A percentile compares a stretch with the other conserved stretches of the same genome.
Evolutionary conservation across 2,888 invertebrate species (phyloP).

Genomic region (Cataglyphis albicans): DNA sequence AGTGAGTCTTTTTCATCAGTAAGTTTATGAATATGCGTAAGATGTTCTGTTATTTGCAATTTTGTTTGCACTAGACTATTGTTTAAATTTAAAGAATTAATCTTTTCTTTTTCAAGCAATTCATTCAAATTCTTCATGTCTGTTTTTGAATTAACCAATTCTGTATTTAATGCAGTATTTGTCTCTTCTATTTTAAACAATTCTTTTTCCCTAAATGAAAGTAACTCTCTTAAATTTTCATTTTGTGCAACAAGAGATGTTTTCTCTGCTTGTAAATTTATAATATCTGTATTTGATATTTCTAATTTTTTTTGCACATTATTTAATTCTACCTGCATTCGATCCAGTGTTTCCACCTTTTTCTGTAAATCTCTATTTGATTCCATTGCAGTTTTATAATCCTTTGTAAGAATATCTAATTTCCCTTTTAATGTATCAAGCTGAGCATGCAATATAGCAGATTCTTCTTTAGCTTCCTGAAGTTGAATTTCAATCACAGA

Average conservation of each 20-base stretch:
- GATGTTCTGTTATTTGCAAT: slow-evolving; percentile 45
- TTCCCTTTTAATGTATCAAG: slow-evolving; percentile 85
- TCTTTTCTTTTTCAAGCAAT: slow-evolving; percentile 61
- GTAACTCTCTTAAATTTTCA: slow-evolving; percentile 61
- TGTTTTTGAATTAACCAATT: slow-evolving; percentile 49
- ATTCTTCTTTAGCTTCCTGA: slow-evolving; percentile 84
- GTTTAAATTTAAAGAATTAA: slow-evolving; percentile 54
- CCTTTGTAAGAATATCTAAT: slow-evolving; percentile 42
- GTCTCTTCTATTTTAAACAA: slow-evolving; percentile 60
- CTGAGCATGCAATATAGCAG: slow-evolving; percentile 81
- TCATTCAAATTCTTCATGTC: slow-evolving; percentile 55
- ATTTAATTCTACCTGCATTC: slow-evolving; percentile 64
- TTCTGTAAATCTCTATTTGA: slow-evolving; percentile 54
- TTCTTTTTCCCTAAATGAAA: slow-evolving; percentile 60
- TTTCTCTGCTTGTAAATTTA: slow-evolving; percentile 63
- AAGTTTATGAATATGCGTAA: slow-evolving; percentile 56
- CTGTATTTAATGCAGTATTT: slow-evolving; percentile 50
- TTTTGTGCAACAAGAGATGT: slow-evolving; percentile 60
- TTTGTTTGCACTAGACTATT: slow-evolving; percentile 48
- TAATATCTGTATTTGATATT: slow-evolving; percentile 48
- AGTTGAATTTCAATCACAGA: slow-evolving; percentile 84
- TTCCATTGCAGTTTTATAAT: slow-evolving; percentile 43
- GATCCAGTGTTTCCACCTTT: slow-evolving; percentile 62
- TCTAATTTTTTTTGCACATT: slow-evolving; percentile 44
- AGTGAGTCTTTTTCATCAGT: slow-evolving; percentile 55